Evolutionary conservation across 2,888 invertebrate species (phyloP).

Genomic region (Linyphia triangularis): DNA sequence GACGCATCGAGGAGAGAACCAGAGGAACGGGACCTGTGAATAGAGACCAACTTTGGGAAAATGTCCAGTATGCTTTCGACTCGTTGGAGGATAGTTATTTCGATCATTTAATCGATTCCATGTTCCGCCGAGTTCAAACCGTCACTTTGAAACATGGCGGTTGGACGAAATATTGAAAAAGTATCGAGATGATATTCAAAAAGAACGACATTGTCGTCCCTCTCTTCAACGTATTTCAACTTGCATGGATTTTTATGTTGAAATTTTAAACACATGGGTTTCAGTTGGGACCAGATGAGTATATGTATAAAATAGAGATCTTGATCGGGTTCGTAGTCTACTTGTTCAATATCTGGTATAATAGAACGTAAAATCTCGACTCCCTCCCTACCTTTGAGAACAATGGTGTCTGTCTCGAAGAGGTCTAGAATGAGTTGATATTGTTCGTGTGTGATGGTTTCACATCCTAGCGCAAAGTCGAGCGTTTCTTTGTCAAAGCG

Average conservation of each 20-base stretch:
- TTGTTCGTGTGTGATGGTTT: constrained; percentile 4
- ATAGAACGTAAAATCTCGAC: not conserved
- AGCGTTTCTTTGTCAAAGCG: not conserved
- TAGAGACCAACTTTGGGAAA: constrained; percentile 34
- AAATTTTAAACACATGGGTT: constrained; percentile 28
- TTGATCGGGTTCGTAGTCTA: not conserved
- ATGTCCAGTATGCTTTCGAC: not conserved
- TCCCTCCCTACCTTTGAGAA: not conserved
- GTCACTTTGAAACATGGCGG: constrained; percentile 10
- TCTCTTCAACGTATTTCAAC: not conserved
- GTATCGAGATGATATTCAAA: constrained; percentile 16
- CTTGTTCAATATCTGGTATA: not conserved
- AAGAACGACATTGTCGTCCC: not conserved
- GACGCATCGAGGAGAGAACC: not conserved
- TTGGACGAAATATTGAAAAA: constrained; percentile 39
- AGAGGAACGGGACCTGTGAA: not conserved
- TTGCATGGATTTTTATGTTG: not conserved
- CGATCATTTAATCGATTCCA: constrained; percentile 3
- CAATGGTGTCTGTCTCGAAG: not conserved
- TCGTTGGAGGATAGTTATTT: not conserved
- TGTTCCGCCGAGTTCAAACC: constrained; percentile 2
- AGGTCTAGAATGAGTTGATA: not conserved
- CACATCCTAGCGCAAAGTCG: not conserved
- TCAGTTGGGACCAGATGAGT: not conserved
- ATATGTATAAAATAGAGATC: not conserved